These are phyloP conservation scores for Steinernema hermaphroditum DNA, from an alignment of 2,888 invertebrate species.

Conservation along the genomic window DNA sequence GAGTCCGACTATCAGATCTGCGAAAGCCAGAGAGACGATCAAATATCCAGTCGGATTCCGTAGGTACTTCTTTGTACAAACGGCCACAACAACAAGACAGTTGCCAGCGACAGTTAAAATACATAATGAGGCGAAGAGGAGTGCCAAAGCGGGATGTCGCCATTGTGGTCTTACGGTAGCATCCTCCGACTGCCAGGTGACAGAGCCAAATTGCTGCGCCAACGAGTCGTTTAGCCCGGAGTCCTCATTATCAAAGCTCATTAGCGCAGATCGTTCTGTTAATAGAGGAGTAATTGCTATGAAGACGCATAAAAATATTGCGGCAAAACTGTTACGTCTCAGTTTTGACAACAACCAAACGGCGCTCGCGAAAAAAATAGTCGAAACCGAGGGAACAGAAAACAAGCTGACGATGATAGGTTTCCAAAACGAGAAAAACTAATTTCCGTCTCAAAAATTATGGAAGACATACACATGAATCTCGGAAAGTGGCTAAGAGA, in stretches of 20 bases:
- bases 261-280: conserved; percentile 15
- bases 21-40: conserved; percentile 91
- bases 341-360: neutral
- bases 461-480: neutral
- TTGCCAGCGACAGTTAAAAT: conserved; percentile 92
- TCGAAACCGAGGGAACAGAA: neutral
- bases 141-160: conserved; percentile 70
- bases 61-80: conserved; percentile 86
- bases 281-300: neutral
- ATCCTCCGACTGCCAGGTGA: neutral
- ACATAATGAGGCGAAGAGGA: conserved; percentile 82
- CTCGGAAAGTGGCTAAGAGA: neutral
- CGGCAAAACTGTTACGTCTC: neutral
- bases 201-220: neutral
- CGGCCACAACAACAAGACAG: conserved; percentile 87
- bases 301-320: neutral
- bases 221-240: conserved; percentile 16
- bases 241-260: conserved; percentile 13
- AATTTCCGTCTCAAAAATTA: conserved; percentile 21
- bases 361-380: neutral
- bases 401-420: neutral
- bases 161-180: conserved; percentile 40
- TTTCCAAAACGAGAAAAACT: neutral
- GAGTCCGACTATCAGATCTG: conserved; percentile 91
- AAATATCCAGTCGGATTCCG: conserved; percentile 92